Conservation (phyloP, 2,888 invertebrate genomes). For the Mactromeris polynyma region DNA sequence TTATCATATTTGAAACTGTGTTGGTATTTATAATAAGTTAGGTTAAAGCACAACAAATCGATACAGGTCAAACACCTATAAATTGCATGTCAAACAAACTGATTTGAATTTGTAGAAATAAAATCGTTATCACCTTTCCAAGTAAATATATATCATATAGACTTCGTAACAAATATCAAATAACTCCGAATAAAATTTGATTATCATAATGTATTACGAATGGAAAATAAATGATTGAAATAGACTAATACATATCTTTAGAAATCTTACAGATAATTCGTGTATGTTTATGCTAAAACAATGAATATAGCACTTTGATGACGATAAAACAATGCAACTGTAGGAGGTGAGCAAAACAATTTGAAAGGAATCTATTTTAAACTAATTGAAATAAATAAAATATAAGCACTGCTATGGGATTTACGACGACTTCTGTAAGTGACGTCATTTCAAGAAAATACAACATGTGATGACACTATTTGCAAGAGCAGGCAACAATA, state of each 20-base stretch:
- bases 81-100: background rate
- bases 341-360: background rate
- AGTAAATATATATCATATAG: no score
- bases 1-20: background rate
- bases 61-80: background rate
- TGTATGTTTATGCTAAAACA: background rate
- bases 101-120: no score
- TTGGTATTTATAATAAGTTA: background rate
- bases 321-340: background rate
- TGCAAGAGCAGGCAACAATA: no score
- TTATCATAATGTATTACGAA: background rate
- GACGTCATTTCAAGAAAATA: no score
- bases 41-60: background rate
- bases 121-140: no score
- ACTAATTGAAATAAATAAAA: no score
- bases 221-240: background rate
- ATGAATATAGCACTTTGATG: background rate
- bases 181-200: background rate
- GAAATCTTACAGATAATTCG: background rate
- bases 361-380: no score
- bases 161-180: no score
- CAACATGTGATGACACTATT: no score
- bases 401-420: no score
- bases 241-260: background rate
- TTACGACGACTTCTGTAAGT: no score